Percentiles rank a stretch among this genome's conserved stretches.
Evolutionary conservation across 2,797 vertebrate species (phyloP).

Genomic region (Myotis findleyi): DNA sequence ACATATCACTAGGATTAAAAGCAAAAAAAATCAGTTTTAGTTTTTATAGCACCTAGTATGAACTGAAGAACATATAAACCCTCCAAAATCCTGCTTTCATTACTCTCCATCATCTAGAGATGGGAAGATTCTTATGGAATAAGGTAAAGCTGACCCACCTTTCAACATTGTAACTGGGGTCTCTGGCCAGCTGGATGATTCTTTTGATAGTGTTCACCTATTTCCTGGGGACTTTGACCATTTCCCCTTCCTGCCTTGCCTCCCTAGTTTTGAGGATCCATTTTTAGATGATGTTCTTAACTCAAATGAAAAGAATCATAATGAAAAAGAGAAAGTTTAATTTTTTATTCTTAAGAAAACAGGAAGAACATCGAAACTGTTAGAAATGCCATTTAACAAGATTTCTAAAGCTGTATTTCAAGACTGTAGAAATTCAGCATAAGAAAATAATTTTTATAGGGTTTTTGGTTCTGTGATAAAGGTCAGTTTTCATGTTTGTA

Average conservation of each 20-base stretch:
- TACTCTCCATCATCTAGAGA: slow-evolving; percentile 34
- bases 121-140: slow-evolving; percentile 1
- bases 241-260: background rate
- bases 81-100: slow-evolving; percentile 29
- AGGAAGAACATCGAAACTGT: slow-evolving; percentile 21
- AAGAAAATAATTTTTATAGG: slow-evolving; percentile 76
- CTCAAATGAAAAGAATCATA: background rate
- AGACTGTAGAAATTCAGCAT: slow-evolving; percentile 59
- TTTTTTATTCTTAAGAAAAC: slow-evolving; percentile 35
- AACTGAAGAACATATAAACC: slow-evolving; percentile 19
- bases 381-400: slow-evolving; percentile 57
- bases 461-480: slow-evolving; percentile 72
- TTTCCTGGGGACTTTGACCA: slow-evolving; percentile 3
- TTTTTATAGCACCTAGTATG: slow-evolving; percentile 31
- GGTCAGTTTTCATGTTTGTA: slow-evolving; percentile 77
- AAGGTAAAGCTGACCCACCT: background rate
- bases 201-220: background rate
- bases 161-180: slow-evolving; percentile 5
- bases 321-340: slow-evolving; percentile 39
- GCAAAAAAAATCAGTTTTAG: slow-evolving; percentile 31
- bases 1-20: slow-evolving; percentile 58
- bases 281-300: slow-evolving; percentile 45
- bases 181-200: background rate
- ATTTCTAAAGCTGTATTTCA: slow-evolving; percentile 63
- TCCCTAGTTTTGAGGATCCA: slow-evolving; percentile 20